Evolutionary conservation across 2,888 invertebrate species (phyloP).

Genomic region (Campoplex capitator): DNA sequence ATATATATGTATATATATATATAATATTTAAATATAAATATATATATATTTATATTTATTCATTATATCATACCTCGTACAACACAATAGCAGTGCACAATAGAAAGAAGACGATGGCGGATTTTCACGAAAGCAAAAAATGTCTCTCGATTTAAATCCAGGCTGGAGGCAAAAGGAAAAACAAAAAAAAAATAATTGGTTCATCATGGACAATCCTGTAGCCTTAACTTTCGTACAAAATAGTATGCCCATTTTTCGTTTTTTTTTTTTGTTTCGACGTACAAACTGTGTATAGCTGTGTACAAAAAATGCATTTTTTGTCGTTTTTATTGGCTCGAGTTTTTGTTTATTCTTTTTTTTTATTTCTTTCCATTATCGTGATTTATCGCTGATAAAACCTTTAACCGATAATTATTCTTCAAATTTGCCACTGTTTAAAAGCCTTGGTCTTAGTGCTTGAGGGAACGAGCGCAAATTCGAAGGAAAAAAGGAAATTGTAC

Average conservation of each 20-base stretch:
- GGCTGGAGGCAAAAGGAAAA: slow-evolving; percentile 43
- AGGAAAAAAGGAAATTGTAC: neutral
- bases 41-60: slow-evolving; percentile 37
- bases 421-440: neutral
- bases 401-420: neutral
- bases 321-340: slow-evolving; percentile 20
- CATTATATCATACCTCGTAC: slow-evolving; percentile 69
- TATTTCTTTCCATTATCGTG: no score
- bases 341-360: neutral
- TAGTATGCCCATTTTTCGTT: slow-evolving; percentile 54
- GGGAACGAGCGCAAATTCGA: neutral
- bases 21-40: slow-evolving; percentile 45
- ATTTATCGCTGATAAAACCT: neutral
- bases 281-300: slow-evolving; percentile 65
- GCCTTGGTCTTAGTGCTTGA: neutral
- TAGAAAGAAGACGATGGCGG: slow-evolving; percentile 67
- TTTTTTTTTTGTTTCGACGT: slow-evolving; percentile 43
- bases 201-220: slow-evolving; percentile 52
- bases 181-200: slow-evolving; percentile 32
- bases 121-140: slow-evolving; percentile 51
- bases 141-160: slow-evolving; percentile 54
- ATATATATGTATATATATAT: slow-evolving; percentile 26
- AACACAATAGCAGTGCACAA: slow-evolving; percentile 70
- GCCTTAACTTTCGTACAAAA: slow-evolving; percentile 63
- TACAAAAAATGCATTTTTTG: slow-evolving; percentile 56